Evolutionary conservation across 2,888 invertebrate genomes (phyloP), one percentile per base, ranked within the genome.

Genomic region (Lithosia quadra): DNA sequence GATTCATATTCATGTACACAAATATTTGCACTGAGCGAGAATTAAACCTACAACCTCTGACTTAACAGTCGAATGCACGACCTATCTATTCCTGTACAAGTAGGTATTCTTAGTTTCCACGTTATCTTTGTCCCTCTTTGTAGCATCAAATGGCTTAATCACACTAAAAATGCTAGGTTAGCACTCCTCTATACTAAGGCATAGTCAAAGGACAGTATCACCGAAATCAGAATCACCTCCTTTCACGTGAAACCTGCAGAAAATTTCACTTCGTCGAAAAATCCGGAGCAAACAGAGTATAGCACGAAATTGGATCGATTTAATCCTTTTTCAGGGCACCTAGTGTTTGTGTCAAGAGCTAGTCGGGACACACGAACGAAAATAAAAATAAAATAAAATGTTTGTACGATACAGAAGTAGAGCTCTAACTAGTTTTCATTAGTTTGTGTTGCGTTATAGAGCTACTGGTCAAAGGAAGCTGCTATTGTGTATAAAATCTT

Each of bases 241-340:
- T 36, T 61, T 64, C 63, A 67, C 49, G 61, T 62, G 62, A 69
- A 71, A 70, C 36, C 63, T 61, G 65, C 28, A 63, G 57, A 67
- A 68, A 62, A 65, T 65, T 62, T 65, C 59, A 55, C 64, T 63
- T 21, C 55, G 56, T 64, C 56, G 62, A 80, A 84, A 85, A 85
- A 77, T 80, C 74, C 72, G 62, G 68, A 65, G 71, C 70, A 71
- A 71, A 73, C 67, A 69, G 65, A 61, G 69, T 74, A 80, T 77
- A 71, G 74, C 68, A 64, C 69, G 66, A 75, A 80, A 84, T 78
- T 73, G 79, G 83, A 82, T 84, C 80, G 83, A 82, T 84, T 83
- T 82, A 84, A 85, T 84, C 81, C 80, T 81, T 84, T 84, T 84
- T 76, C 74, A 74, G 73, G 73, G 72, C 77, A 77, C 65, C 71